Base-by-base conservation (phyloP, 2,113 vertebrate species). In the Mus pahari region DNA sequence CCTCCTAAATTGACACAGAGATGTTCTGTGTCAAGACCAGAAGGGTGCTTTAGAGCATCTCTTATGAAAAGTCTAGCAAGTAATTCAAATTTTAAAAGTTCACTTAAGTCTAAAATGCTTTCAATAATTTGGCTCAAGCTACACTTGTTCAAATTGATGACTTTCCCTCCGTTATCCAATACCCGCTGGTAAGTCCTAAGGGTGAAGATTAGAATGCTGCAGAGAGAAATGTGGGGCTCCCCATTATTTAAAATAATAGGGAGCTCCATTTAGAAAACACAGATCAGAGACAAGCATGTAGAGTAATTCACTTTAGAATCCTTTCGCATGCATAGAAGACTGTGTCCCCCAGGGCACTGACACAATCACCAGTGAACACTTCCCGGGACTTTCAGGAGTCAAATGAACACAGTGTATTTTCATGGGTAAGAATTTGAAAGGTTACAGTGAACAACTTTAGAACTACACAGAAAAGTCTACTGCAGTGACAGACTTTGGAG, bases 211-310 rank as follows among this genome's bases (percentile, higher is more conserved):
- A 95, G 96, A 95, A 81, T 66, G 28, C 17, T 60, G 45, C 20
- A 28, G 36, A 39, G n/a, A 89, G 92, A 86, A 13, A 48, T 4
- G 53, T 78, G 62, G 26, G 36, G 39, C 77, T 48, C 7, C 48
- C 48, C 7, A 48, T 48, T 82, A 94, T 91, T 81, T 92, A 83
- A 94, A 83, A 84, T 22, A 93, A 90, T 20, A 75, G 90, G 64
- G 64, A 95, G 26, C 14, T 92, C 42, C 87, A 93, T 92, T 78
- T 90, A 48, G 91, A 97, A 96, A 96, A 81, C 64, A 68, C 33
- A 71, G 74, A 90, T 83, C 53, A 24, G 22, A 50, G 26, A 58
- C 31, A 26, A 75, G 48, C 73, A 94, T 10, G 39, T 42, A 45
- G 24, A 53, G 33, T 60, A 96, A 98, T 77, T 93, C n/a, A 42